phyloP scores from a whole-genome alignment of 2,797 vertebrate species.

The Brotula barbata region DNA sequence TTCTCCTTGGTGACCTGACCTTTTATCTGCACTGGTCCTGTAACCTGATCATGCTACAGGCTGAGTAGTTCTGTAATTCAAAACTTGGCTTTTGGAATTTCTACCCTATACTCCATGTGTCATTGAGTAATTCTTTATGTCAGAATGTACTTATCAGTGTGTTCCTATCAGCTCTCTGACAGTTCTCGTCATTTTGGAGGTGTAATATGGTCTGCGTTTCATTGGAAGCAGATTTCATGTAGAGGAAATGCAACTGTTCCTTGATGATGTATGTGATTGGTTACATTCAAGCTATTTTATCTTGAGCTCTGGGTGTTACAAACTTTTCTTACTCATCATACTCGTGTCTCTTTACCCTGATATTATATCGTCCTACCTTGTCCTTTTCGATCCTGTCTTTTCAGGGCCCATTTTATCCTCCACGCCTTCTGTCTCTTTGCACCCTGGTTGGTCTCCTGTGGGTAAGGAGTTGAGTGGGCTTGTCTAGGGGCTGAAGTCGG shows the following conservation, averaged over 20 bases:
- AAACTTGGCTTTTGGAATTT: constrained; percentile 44
- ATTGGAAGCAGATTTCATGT: constrained; percentile 2
- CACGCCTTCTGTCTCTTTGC: constrained; percentile 55
- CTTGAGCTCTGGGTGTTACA: constrained; percentile 29
- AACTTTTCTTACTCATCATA: constrained; percentile 40
- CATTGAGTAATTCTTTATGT: constrained; percentile 22
- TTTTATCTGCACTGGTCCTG: constrained; percentile 17
- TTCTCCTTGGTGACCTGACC: constrained; percentile 40
- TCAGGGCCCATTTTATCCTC: constrained; percentile 58
- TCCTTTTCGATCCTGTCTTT: constrained; percentile 52
- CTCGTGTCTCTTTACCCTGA: constrained; percentile 39
- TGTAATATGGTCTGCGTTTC: constrained; percentile 2
- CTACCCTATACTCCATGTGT: constrained; percentile 19
- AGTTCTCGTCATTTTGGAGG: neutral
- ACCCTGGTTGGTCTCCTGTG: constrained; percentile 74
- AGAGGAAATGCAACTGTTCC: neutral
- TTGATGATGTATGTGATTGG: neutral
- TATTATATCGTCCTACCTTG: constrained; percentile 54
- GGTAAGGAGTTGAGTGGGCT: constrained; percentile 72
- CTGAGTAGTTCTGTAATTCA: constrained; percentile 27
- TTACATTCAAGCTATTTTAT: neutral
- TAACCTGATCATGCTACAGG: constrained; percentile 38
- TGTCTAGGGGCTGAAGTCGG: constrained; percentile 72
- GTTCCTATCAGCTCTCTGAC: too few species aligned
- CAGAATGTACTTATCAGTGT: too few species aligned